Conservation (phyloP, 2,888 invertebrate species). For the Hoplodrina blanda region DNA sequence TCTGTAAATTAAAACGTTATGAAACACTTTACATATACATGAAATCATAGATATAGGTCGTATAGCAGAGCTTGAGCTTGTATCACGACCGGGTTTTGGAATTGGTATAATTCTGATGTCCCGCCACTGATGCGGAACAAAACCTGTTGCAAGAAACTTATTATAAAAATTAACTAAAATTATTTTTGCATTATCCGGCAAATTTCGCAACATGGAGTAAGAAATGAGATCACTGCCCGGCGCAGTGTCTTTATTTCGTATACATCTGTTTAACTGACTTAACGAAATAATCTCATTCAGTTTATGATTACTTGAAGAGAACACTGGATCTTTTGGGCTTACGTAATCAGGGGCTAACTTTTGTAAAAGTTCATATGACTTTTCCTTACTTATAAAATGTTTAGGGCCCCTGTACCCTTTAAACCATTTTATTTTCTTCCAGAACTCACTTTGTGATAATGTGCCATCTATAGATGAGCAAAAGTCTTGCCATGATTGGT, state of each 20-base stretch:
- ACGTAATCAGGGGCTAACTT: conserved; percentile 6
- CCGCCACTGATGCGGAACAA: conserved; percentile 1
- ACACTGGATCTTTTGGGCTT: not conserved
- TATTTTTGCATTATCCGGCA: no score
- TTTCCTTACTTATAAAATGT: not conserved
- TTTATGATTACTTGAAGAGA: no score
- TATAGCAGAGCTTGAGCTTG: not conserved
- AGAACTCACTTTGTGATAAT: not conserved
- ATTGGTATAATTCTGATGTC: conserved; percentile 11
- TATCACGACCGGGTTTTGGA: conserved; percentile 5
- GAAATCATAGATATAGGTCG: conserved; percentile 8
- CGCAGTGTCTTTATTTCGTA: no score
- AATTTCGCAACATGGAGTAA: no score
- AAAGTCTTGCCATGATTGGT: not conserved
- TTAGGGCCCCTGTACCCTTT: no score
- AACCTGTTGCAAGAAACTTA: not conserved
- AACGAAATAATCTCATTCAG: no score
- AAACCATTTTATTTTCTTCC: not conserved
- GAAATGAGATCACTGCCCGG: no score
- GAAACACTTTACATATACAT: conserved; percentile 6
- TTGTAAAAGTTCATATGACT: not conserved
- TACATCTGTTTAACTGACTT: no score
- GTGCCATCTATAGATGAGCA: not conserved
- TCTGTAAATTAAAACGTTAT: not conserved
- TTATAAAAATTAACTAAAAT: no score